Base-by-base conservation (phyloP, 1,140 invertebrate genomes). In the Bactericera cockerelli region DNA sequence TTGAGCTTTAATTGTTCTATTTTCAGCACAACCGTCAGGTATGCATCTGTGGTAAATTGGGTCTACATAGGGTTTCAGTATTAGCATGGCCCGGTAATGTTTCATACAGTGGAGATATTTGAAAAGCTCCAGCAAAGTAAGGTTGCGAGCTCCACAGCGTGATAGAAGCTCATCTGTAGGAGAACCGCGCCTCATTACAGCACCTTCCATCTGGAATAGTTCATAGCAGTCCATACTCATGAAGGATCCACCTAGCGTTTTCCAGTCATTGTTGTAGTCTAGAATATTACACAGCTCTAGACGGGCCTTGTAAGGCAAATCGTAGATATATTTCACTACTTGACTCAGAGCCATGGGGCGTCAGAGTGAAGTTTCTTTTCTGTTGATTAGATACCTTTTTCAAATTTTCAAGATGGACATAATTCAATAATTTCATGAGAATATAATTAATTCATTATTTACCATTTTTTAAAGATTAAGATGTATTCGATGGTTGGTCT, bases 71-170 rank as follows among this genome's bases (percentile, higher is more conserved):
- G 74, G 67, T 67, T 80, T 77, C 1, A 92, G 66, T 21, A 80
- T 71, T 33, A 72, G 64, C 79, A 92, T 82, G 1, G 82, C 82
- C 63, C 81, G 75, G 65, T 82, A 82, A 64, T 89, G 80, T 62
- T 83, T 76, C 80, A 89, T 86, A 65, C 70, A 71, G 22, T 71
- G 82, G 2, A 87, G 73, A 21, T 86, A 67, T 1, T 81, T 72
- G 69, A 89, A 91, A 4, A 94, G 70, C 69, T 89, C 84, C 53
- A 80, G 69, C 1, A 89, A 79, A 16, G 81, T 83, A 64, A 90
- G 87, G 71, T 91, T 92, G 58, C 82, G 77, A 63, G 82, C 78
- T 4, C 85, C 84, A 87, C 87, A 93, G 55, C 78, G 70, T 28
- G 75, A 80, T 19, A 94, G 72, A 2, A 94, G 74, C 65, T 84